Percentiles rank a stretch among this genome's conserved stretches.
phyloP scores from a whole-genome alignment of 1,140 invertebrate genomes.

The Uloborus diversus region DNA sequence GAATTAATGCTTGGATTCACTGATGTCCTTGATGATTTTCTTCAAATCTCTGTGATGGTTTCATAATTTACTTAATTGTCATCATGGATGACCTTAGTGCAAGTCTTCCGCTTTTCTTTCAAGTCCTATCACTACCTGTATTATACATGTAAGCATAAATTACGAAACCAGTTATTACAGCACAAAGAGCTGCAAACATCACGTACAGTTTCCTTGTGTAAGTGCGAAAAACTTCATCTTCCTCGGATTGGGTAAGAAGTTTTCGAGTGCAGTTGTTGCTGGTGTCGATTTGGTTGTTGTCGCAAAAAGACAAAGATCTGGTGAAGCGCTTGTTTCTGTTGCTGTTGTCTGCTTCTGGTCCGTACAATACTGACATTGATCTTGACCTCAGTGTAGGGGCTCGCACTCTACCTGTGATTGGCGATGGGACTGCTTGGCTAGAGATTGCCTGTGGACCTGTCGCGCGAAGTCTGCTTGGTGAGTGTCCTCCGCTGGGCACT shows the following conservation, averaged over 20 bases:
- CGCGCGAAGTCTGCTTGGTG: not conserved
- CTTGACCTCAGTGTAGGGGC: slow-evolving; percentile 32
- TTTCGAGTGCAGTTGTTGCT: not conserved
- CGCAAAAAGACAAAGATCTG: slow-evolving; percentile 32
- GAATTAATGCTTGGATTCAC: too few species aligned
- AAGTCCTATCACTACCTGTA: not conserved
- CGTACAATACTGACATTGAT: slow-evolving; percentile 36
- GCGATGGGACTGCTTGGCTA: not conserved
- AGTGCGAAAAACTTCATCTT: slow-evolving; percentile 27
- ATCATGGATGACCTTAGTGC: too few species aligned
- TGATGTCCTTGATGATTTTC: too few species aligned
- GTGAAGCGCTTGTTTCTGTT: not conserved
- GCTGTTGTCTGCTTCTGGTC: not conserved
- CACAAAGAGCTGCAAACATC: slow-evolving; percentile 13
- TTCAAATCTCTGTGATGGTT: too few species aligned
- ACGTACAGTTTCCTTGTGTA: slow-evolving; percentile 27
- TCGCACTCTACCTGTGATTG: slow-evolving; percentile 9
- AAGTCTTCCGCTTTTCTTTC: not conserved
- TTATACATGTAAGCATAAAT: slow-evolving; percentile 40
- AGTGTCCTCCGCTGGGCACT: not conserved
- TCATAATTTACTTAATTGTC: too few species aligned
- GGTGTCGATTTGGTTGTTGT: not conserved
- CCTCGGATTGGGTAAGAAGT: slow-evolving; percentile 31
- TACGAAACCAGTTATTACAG: slow-evolving; percentile 19
- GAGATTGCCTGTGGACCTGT: not conserved